Evolutionary conservation across 2,113 vertebrate genomes (phyloP).

Genomic region (Cygnus atratus): DNA sequence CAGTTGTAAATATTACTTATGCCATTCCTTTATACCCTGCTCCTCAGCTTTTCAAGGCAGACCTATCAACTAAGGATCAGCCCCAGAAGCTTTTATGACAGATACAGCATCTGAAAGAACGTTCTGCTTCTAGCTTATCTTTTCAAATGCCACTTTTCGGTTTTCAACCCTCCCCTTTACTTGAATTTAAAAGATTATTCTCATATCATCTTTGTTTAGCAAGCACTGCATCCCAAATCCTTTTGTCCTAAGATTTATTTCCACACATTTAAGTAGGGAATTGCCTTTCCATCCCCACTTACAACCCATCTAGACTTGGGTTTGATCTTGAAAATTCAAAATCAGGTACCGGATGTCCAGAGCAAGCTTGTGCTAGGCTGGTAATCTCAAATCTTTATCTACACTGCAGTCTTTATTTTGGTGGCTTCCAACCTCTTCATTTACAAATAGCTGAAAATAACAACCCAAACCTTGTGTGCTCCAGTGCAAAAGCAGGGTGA

Average conservation of each 20-base stretch:
- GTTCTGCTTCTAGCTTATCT: neutral
- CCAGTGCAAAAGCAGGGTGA: neutral
- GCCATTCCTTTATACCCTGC: neutral
- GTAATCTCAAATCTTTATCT: constrained; percentile 1
- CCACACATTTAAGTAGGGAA: neutral
- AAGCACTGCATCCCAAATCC: neutral
- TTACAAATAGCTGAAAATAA: neutral
- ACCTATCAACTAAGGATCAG: neutral
- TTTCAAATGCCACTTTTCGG: neutral
- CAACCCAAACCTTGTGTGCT: neutral
- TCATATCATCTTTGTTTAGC: neutral
- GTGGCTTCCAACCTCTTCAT: neutral
- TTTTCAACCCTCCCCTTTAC: neutral
- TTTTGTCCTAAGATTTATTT: neutral
- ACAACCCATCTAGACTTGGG: neutral
- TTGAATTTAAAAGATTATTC: neutral
- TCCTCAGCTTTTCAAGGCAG: neutral
- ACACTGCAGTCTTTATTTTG: neutral
- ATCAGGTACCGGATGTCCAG: neutral
- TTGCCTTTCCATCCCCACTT: neutral
- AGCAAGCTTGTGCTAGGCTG: neutral
- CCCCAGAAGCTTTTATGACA: neutral
- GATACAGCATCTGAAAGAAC: neutral
- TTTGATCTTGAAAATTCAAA: neutral
- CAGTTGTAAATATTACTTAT: neutral